Evolutionary conservation across 2,113 vertebrate species (phyloP).

Genomic region (Peromyscus polionotus): DNA sequence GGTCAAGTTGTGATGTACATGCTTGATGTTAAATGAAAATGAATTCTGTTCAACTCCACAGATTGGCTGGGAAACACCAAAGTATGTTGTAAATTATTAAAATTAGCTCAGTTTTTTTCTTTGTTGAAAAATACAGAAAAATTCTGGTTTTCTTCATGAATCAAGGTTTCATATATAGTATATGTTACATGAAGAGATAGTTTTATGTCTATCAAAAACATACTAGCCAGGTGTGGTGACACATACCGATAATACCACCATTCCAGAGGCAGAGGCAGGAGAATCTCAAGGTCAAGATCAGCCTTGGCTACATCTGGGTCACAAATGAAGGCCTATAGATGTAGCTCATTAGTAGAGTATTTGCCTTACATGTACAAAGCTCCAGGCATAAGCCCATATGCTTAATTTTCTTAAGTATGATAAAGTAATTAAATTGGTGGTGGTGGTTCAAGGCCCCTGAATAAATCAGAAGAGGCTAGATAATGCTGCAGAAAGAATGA

Average conservation of each 20-base stretch:
- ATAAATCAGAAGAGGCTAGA: neutral
- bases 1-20: neutral
- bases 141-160: neutral
- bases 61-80: constrained; percentile 1
- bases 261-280: neutral
- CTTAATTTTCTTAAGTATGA: neutral
- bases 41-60: constrained; percentile 28
- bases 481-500: neutral
- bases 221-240: no score
- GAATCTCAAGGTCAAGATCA: neutral
- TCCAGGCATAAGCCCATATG: neutral
- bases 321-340: neutral
- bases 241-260: neutral
- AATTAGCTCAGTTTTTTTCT: constrained; percentile 23
- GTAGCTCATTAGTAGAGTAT: neutral
- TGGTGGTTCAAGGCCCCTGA: neutral
- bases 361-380: neutral
- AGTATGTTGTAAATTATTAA: constrained; percentile 21
- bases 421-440: neutral
- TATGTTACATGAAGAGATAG: neutral
- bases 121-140: neutral
- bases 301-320: neutral
- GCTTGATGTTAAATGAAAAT: neutral
- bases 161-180: neutral
- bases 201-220: neutral